These are phyloP conservation scores for Pilophorus perplexus DNA, from an alignment of 2,888 invertebrate genomes.

Conservation along the genomic window DNA sequence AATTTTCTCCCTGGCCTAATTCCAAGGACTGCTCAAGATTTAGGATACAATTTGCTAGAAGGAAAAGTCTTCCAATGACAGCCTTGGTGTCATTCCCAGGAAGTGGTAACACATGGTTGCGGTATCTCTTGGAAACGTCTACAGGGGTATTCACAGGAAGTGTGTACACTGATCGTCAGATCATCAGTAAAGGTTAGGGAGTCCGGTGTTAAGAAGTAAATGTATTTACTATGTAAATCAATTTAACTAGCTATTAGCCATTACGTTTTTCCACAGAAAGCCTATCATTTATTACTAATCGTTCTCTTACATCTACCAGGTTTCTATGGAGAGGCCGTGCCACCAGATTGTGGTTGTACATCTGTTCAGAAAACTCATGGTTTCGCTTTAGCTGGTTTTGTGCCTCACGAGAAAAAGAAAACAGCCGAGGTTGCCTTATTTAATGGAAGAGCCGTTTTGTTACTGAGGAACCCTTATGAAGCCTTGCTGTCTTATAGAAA, in stretches of 20 bases:
- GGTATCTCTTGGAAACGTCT: slow-evolving; percentile 73
- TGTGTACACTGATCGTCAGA: slow-evolving; percentile 76
- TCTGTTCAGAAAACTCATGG: slow-evolving; percentile 38
- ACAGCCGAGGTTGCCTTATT: slow-evolving; percentile 64
- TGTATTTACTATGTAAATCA: too few species aligned
- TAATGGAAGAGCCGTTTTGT: slow-evolving; percentile 70
- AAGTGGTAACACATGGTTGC: slow-evolving; percentile 81
- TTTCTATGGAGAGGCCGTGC: slow-evolving; percentile 35
- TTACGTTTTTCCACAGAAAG: too few species aligned
- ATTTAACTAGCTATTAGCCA: too few species aligned
- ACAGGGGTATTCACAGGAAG: slow-evolving; percentile 76
- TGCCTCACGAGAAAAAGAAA: slow-evolving; percentile 31
- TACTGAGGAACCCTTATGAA: slow-evolving; percentile 69
- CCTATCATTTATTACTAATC: neutral
- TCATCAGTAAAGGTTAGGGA: slow-evolving; percentile 66
- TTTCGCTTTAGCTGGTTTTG: slow-evolving; percentile 33
- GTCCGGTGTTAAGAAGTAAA: too few species aligned
- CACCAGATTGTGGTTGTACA: slow-evolving; percentile 36
- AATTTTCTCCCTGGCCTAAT: slow-evolving; percentile 37
- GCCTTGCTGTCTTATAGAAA: slow-evolving; percentile 78
- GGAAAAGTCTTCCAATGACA: slow-evolving; percentile 53
- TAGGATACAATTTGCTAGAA: slow-evolving; percentile 27
- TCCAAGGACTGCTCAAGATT: slow-evolving; percentile 36
- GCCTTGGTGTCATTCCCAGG: slow-evolving; percentile 78
- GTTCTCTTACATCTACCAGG: slow-evolving; percentile 11